Evolutionary conservation across 2,113 vertebrate species (phyloP), one percentile per base, ranked within the genome.

Genomic region (Okapia johnstoni): DNA sequence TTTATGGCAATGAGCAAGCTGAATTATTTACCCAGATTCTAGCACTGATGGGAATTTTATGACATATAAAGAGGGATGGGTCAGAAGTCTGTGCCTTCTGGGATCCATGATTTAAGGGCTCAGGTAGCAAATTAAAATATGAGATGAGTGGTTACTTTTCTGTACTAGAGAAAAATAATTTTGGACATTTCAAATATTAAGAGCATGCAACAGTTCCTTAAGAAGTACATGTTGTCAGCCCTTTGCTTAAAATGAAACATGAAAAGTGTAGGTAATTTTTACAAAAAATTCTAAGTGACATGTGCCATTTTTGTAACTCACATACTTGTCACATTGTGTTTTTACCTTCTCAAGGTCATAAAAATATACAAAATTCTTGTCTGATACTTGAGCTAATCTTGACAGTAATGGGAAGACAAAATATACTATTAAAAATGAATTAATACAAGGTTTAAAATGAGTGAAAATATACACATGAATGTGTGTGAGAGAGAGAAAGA

Each of bases 21-120:
- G 54, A 84, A 55, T 92, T 58, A 60, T 85, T 81, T 76, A 88
- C 36, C n/a, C 10, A 93, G 46, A 23, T 26, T 17, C 30, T 46
- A 50, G 10, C 52, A 54, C 2, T 50, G 33, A 58, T 73, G 80
- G 8, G 5, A 46, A 25, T 16, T n/a, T 54, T 55, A 52, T 77
- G 50, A 76, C 2, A 0, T 28, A 52, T 55, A 43, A 48, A 77
- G 2, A 90, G 6, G 17, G n/a, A 15, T 2, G 13, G 2, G 19
- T 17, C 36, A 55, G 23, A 26, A 19, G 14, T 23, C 12, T 50
- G 2, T 43, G 46, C 2, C 30, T 5, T 57, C 80, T 58, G 48
- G 16, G 33, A 33, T 92, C 85, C 60, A 2, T 48, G 79, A 23
- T 23, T 4, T 63, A 85, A 93, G 26, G 36, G 84, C 33, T 61